These are phyloP conservation scores for Atlantisia rogersi DNA, from an alignment of 2,113 vertebrate species.

Conservation along the genomic window DNA sequence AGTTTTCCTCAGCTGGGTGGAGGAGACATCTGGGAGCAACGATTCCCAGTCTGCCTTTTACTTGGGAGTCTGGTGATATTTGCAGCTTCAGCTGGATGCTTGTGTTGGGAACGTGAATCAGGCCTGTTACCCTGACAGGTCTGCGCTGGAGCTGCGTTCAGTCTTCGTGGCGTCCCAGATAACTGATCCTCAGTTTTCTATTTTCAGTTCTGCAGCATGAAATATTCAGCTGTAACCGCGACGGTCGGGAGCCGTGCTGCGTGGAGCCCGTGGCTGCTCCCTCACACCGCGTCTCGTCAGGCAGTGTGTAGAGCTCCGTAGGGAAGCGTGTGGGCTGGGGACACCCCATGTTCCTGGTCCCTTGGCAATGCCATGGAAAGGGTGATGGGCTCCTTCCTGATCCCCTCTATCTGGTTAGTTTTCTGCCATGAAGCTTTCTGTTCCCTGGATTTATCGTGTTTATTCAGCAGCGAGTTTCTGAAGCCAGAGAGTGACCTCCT, in stretches of 20 bases:
- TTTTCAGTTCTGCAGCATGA: background rate
- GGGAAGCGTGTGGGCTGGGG: rapidly evolving
- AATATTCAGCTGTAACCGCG: background rate
- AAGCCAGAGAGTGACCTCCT: constrained; percentile 42
- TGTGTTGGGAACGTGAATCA: background rate
- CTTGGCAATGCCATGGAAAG: background rate
- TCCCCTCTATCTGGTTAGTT: background rate
- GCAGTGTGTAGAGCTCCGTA: rapidly evolving
- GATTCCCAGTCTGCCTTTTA: background rate
- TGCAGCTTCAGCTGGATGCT: background rate
- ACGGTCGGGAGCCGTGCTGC: background rate
- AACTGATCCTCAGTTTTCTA: background rate
- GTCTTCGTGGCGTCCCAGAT: background rate
- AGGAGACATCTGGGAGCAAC: background rate
- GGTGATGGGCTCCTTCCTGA: constrained; percentile 7
- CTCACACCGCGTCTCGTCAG: rapidly evolving
- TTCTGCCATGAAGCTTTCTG: background rate
- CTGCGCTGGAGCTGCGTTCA: rapidly evolving
- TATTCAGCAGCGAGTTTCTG: constrained; percentile 42
- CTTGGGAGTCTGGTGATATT: background rate
- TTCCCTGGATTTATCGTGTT: constrained; percentile 16
- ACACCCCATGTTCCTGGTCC: background rate
- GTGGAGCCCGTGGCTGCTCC: rapidly evolving
- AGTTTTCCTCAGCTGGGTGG: background rate
- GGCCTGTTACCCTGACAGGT: background rate